Evolutionary conservation across 2,113 vertebrate species (phyloP).

Genomic region (Macrotus californicus): DNA sequence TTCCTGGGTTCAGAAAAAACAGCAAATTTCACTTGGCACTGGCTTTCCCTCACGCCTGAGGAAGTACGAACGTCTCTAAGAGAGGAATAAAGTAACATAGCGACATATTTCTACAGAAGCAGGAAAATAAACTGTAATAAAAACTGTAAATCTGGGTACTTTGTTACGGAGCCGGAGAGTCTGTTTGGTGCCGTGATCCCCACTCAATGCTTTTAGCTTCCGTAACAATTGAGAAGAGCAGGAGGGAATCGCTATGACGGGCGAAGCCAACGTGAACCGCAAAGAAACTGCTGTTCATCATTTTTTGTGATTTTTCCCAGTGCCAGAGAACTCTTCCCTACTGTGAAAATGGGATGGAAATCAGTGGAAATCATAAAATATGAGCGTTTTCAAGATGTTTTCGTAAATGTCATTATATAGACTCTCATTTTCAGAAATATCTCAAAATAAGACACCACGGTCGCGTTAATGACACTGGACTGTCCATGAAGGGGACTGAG

Average conservation of each 20-base stretch:
- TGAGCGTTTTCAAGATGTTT: conserved; percentile 50
- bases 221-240: conserved; percentile 52
- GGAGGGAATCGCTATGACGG: conserved; percentile 37
- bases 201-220: conserved; percentile 51
- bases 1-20: background rate
- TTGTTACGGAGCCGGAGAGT: conserved; percentile 40
- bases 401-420: conserved; percentile 56
- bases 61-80: background rate
- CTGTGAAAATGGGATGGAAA: conserved; percentile 56
- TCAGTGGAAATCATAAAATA: conserved; percentile 23
- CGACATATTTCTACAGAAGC: background rate
- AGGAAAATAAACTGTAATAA: conserved; percentile 21
- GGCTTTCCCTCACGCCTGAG: background rate
- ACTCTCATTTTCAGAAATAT: conserved; percentile 19
- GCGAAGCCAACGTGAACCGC: conserved; percentile 51
- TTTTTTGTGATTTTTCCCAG: conserved; percentile 27
- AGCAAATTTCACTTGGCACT: background rate
- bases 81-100: background rate
- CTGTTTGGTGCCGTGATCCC: conserved; percentile 29
- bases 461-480: background rate
- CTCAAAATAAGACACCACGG: background rate
- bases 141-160: conserved; percentile 41
- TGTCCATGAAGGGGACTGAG: background rate
- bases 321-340: background rate
- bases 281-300: conserved; percentile 52